Percentiles rank a stretch among this genome's conserved stretches.
Conservation (phyloP, 2,888 invertebrate species). For the Mystacides longicornis region DNA sequence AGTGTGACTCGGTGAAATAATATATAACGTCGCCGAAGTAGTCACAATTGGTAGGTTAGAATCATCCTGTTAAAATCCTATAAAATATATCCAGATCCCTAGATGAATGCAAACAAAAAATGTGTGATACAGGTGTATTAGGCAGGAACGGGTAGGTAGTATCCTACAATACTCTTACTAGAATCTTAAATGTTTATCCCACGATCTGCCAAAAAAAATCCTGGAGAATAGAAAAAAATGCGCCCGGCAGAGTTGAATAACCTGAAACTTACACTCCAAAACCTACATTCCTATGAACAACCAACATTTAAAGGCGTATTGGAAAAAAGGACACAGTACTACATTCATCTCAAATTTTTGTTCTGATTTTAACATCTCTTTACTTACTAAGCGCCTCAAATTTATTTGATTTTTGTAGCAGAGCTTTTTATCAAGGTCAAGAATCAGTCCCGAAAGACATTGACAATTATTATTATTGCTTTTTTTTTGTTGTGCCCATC, state of each 20-base stretch:
- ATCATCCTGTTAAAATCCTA: too few relatives aligned
- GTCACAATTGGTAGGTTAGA: too few relatives aligned
- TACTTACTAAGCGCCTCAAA: too few relatives aligned
- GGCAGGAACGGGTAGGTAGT: too few relatives aligned
- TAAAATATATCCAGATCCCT: too few relatives aligned
- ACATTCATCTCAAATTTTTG: too few relatives aligned
- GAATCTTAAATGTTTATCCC: constrained; percentile 13
- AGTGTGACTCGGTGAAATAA: background rate
- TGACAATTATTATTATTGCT: too few relatives aligned
- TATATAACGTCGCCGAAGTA: too few relatives aligned
- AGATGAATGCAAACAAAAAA: background rate
- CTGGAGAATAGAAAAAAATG: constrained; percentile 15
- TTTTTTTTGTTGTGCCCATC: too few relatives aligned
- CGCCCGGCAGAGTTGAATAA: constrained; percentile 24
- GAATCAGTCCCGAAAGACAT: too few relatives aligned
- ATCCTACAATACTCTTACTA: constrained; percentile 7
- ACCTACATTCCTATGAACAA: background rate
- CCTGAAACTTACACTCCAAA: constrained; percentile 7
- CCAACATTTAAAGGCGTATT: background rate
- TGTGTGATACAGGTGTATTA: constrained; percentile 9
- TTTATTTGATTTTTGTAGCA: too few relatives aligned
- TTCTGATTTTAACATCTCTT: too few relatives aligned
- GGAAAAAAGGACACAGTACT: background rate
- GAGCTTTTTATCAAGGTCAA: constrained; percentile 10
- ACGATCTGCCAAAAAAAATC: constrained; percentile 8